A percentile compares a stretch with the other conserved stretches of the same genome.
Evolutionary conservation across 2,797 vertebrate genomes (phyloP).

Genomic region (Mormyrops boulengeri): DNA sequence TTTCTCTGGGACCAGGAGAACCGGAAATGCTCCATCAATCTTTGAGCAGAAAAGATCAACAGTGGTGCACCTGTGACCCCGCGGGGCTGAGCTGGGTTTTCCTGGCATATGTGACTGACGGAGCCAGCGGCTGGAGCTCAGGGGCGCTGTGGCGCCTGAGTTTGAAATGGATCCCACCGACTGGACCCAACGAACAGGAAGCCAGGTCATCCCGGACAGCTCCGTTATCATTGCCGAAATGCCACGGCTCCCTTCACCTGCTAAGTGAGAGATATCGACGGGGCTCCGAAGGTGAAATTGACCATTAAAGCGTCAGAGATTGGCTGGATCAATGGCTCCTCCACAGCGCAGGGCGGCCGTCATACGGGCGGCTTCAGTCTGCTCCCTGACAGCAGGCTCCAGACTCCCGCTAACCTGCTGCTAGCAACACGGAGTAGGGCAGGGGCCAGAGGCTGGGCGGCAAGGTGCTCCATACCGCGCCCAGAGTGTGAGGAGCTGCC

Average conservation of each 20-base stretch:
- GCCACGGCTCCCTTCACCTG: background rate
- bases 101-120: background rate
- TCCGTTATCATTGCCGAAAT: background rate
- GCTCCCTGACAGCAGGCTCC: background rate
- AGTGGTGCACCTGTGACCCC: background rate
- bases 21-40: background rate
- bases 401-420: slow-evolving; percentile 15
- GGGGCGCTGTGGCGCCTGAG: background rate
- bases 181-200: slow-evolving; percentile 74
- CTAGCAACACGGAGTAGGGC: background rate
- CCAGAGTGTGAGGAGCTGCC: background rate
- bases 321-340: slow-evolving; percentile 47
- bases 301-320: slow-evolving; percentile 62
- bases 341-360: background rate
- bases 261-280: slow-evolving; percentile 53
- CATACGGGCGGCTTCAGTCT: background rate
- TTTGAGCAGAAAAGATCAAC: background rate
- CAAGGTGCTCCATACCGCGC: background rate
- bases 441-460: background rate
- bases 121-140: background rate
- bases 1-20: background rate
- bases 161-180: background rate
- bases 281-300: slow-evolving; percentile 57
- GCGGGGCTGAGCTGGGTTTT: background rate
- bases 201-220: slow-evolving; percentile 22